A percentile compares a stretch with the other conserved stretches of the same genome.
Conservation (phyloP, 2,888 invertebrate genomes). For the Lissocephala sabroskyi region DNA sequence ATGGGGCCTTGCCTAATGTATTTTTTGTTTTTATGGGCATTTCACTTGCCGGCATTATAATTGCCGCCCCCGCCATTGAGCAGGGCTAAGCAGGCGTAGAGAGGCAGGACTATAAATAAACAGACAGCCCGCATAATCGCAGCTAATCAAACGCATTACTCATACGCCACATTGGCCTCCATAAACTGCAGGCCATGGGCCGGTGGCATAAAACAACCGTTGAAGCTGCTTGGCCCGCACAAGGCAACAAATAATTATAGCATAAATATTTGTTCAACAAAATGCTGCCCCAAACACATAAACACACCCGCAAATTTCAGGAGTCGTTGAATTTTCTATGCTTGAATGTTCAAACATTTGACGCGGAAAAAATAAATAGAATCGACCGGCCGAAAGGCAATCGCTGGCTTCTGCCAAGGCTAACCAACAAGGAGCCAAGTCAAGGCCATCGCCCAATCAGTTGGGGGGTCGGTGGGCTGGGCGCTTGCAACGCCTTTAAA, state of each 20-base stretch:
- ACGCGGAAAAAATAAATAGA: constrained; percentile 5
- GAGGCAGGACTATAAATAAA: neutral
- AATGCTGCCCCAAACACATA: neutral
- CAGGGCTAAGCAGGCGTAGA: neutral
- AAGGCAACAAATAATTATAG: constrained; percentile 23
- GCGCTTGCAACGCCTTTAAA: constrained; percentile 10
- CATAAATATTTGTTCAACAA: constrained; percentile 27
- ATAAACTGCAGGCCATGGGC: constrained; percentile 19
- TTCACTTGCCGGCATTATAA: constrained; percentile 20
- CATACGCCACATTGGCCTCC: constrained; percentile 34
- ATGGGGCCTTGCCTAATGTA: too few species aligned
- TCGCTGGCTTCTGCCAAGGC: too few species aligned
- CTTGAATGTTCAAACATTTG: constrained; percentile 2
- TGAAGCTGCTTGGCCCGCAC: too few species aligned
- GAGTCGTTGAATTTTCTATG: neutral
- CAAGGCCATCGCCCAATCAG: neutral
- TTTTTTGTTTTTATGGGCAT: constrained; percentile 20
- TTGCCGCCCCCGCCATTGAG: too few species aligned
- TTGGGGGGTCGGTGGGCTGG: too few species aligned
- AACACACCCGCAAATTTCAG: neutral
- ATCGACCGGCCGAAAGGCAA: too few species aligned
- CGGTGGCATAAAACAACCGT: too few species aligned
- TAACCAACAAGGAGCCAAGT: neutral
- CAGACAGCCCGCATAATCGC: constrained; percentile 10
- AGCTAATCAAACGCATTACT: constrained; percentile 33